Conservation (phyloP, 2,113 vertebrate genomes). For the Myotis davidii region DNA sequence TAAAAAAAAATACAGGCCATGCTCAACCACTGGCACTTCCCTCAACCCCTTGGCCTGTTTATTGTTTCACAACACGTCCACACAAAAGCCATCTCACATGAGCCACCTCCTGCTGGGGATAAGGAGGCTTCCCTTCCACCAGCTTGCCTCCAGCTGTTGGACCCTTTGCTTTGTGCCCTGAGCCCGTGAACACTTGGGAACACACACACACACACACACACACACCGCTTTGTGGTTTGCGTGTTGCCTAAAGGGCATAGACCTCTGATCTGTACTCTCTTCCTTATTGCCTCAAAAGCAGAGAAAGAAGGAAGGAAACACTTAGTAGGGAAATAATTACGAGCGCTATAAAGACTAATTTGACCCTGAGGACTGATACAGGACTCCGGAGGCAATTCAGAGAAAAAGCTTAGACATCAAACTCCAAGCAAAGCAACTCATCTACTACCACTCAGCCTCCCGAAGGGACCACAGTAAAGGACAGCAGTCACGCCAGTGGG, state of each 20-base stretch:
- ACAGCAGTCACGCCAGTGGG: fast-evolving
- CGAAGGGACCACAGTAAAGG: background rate
- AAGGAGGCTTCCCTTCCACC: background rate
- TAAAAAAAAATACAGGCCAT: background rate
- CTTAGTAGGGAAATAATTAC: background rate
- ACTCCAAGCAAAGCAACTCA: background rate
- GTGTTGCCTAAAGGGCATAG: background rate
- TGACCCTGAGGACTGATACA: background rate
- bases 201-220: background rate
- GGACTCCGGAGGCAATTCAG: background rate
- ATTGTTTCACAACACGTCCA: background rate
- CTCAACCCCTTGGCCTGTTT: background rate
- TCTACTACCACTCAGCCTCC: background rate
- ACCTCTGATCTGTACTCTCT: background rate
- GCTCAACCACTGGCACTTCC: background rate
- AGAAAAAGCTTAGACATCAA: background rate
- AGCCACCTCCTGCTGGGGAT: background rate
- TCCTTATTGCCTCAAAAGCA: background rate
- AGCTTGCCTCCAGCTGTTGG: background rate
- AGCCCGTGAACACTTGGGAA: fast-evolving
- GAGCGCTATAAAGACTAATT: background rate
- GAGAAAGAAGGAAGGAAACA: background rate
- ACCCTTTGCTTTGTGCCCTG: background rate
- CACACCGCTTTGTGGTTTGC: background rate
- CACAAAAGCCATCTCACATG: fast-evolving